These are phyloP conservation scores for Gopherus evgoodei DNA, from an alignment of 2,113 vertebrate genomes.

Conservation along the genomic window DNA sequence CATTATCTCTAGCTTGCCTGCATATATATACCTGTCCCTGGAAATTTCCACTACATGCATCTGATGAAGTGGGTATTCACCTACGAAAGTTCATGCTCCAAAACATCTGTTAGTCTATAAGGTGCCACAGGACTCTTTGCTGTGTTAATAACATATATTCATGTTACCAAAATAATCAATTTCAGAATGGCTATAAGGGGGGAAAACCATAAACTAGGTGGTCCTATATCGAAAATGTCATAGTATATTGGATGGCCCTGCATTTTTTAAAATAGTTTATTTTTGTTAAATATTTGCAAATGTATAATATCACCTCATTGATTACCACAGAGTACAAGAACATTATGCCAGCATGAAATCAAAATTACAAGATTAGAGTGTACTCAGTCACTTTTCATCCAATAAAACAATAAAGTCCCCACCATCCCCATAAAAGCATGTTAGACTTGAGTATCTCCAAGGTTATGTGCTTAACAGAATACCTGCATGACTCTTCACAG, in stretches of 20 bases:
- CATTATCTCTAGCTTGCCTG: too few species aligned
- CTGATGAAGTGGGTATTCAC: too few species aligned
- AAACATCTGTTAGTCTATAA: too few species aligned
- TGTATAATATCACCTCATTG: background rate
- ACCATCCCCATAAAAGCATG: background rate
- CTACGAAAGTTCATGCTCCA: too few species aligned
- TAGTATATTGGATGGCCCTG: background rate
- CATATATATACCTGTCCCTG: too few species aligned
- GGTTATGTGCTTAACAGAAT: background rate
- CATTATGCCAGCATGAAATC: background rate
- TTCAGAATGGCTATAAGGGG: constrained; percentile 47
- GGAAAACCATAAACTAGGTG: constrained; percentile 29
- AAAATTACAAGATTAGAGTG: background rate
- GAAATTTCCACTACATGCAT: too few species aligned
- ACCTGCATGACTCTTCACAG: background rate
- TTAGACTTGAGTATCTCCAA: background rate
- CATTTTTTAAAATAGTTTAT: background rate
- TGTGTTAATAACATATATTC: constrained; percentile 60
- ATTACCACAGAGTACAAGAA: background rate
- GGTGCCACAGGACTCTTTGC: too few species aligned
- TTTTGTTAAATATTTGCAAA: background rate
- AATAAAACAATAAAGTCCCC: background rate
- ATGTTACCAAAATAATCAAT: constrained; percentile 35
- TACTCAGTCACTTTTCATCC: background rate
- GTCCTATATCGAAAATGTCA: constrained; percentile 13